These are phyloP conservation scores for Horisme vitalbata DNA, from an alignment of 2,888 invertebrate species.

Conservation along the genomic window DNA sequence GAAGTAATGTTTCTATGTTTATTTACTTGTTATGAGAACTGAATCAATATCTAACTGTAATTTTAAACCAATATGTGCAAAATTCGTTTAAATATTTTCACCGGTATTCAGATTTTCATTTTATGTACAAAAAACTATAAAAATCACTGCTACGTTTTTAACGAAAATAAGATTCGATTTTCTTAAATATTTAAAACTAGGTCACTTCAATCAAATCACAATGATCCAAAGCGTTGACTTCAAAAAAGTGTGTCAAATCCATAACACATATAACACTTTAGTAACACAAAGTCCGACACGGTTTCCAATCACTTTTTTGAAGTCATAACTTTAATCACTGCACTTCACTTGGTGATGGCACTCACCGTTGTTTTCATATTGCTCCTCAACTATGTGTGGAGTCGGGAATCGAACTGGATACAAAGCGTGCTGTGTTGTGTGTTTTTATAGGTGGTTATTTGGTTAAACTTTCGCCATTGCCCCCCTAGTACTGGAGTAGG, in stretches of 20 bases:
- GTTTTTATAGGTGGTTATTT: conserved; percentile 81
- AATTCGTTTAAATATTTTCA: too few relatives aligned
- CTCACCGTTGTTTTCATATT: conserved; percentile 79
- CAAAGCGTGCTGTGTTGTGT: conserved; percentile 59
- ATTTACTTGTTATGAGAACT: too few relatives aligned
- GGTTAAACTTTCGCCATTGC: conserved; percentile 78
- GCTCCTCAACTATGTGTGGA: conserved; percentile 74
- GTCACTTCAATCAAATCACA: conserved; percentile 17
- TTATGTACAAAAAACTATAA: too few relatives aligned
- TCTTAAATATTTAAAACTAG: conserved; percentile 2
- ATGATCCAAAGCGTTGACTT: conserved; percentile 57
- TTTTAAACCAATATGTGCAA: too few relatives aligned
- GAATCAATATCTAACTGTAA: too few relatives aligned
- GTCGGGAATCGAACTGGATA: conserved; percentile 79
- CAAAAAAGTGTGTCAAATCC: conserved; percentile 67
- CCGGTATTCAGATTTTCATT: too few relatives aligned
- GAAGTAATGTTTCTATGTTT: too few relatives aligned
- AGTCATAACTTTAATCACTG: conserved; percentile 57
- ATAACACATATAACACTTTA: conserved; percentile 33
- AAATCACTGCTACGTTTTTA: too few relatives aligned
- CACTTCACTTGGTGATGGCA: conserved; percentile 36
- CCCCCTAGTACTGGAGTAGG: conserved; percentile 67
- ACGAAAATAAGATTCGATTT: too few relatives aligned
- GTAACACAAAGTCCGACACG: conserved; percentile 39
- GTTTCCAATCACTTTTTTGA: conserved; percentile 64